Evolutionary conservation across 1,140 invertebrate genomes (phyloP), one percentile per base, ranked within the genome.

Genomic region (Eupristina koningsbergeri): DNA sequence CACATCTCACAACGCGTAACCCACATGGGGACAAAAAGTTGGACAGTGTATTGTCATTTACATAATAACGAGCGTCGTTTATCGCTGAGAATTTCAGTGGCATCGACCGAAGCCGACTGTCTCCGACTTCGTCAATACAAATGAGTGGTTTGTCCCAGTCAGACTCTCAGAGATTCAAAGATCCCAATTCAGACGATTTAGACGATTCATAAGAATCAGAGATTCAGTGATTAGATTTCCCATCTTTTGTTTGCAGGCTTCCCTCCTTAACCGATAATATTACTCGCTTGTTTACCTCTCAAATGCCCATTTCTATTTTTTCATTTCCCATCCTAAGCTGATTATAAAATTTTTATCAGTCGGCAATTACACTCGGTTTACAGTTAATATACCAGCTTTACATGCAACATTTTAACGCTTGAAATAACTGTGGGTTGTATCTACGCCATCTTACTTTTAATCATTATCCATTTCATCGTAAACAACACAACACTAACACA

Each of bases 31-130:
- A 45, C 26, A 83, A 83, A 83, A 50, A 36, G 2, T 36, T 39
- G 17, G 41, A 69, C 26, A 22, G 22, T 53, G 47, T 47, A 58
- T 69, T 74, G 82, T 80, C 82, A 84, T 84, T 84, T 84, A 77
- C 82, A 53, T 84, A 80, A 80, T 80, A 80, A 84, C 69, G 71
- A 75, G 83, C 39, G 50, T 73, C 82, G 76, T 79, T 74, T 79
- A 50, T 84, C 39, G 76, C 50, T 36, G 39, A 19, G n/a, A 61
- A 78, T 78, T 78, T 78, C 64, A 58, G 29, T 36, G 36, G 67
- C 36, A 26, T 41, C 67, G 67, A 26, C 67, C 22, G 36, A 41
- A 19, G 67, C 22, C 26, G 6, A 41, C 39, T 13, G 19, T 71
- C 73, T 6, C 26, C 15, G n/a, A 61, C 58, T 26, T 45, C 8